Percentiles rank a stretch among this genome's conserved stretches.
These are phyloP conservation scores for Pangasianodon hypophthalmus DNA, from an alignment of 2,113 vertebrate genomes.

Conservation along the genomic window DNA sequence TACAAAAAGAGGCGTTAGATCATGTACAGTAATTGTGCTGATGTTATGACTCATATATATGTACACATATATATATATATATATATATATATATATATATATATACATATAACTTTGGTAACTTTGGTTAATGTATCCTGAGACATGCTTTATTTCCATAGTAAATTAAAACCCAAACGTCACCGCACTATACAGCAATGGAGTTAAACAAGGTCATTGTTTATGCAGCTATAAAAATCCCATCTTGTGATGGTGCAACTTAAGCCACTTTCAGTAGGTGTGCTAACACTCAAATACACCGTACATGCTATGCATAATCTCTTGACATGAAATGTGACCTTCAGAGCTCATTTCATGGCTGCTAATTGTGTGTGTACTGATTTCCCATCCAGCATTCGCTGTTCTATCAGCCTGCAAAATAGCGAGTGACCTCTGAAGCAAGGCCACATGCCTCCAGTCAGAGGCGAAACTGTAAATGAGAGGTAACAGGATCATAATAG, in stretches of 20 bases:
- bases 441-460: not conserved
- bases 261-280: constrained; percentile 1
- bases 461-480: constrained; percentile 41
- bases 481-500: constrained; percentile 41
- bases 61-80: constrained; percentile 10
- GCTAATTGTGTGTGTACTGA: constrained; percentile 44
- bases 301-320: constrained; percentile 14
- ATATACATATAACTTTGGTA: not conserved
- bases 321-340: constrained; percentile 43
- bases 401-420: constrained; percentile 12
- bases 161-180: constrained; percentile 33
- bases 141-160: constrained; percentile 37
- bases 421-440: constrained; percentile 36
- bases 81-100: not conserved
- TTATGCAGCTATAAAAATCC: constrained; percentile 1
- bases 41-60: constrained; percentile 36
- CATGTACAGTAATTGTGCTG: constrained; percentile 43
- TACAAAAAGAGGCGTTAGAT: constrained; percentile 40
- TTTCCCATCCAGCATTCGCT: not conserved
- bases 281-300: constrained; percentile 21
- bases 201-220: constrained; percentile 16
- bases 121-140: constrained; percentile 39
- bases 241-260: not conserved
- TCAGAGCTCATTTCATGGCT: constrained; percentile 31
- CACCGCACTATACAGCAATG: not conserved